phyloP scores from a whole-genome alignment of 2,797 vertebrate species.

The Lepilemur septentrionalis region DNA sequence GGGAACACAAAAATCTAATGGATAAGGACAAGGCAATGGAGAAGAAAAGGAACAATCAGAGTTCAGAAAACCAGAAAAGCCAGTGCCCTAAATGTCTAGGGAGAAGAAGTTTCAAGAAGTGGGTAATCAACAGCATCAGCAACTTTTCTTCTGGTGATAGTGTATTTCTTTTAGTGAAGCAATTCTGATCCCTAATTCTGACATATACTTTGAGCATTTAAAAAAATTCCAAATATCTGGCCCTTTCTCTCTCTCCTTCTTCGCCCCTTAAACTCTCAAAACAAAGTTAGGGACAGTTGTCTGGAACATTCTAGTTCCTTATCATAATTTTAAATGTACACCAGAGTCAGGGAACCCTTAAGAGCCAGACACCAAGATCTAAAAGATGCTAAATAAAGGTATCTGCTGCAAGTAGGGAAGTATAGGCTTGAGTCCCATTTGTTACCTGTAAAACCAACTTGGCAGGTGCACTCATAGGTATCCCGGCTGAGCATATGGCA shows the following conservation, averaged over 20 bases:
- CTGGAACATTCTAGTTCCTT: neutral
- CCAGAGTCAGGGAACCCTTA: neutral
- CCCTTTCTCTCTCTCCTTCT: neutral
- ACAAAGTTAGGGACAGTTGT: neutral
- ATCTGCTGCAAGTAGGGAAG: neutral
- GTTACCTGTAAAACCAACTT: constrained; percentile 92
- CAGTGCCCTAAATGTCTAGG: neutral
- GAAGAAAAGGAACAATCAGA: neutral
- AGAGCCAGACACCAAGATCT: neutral
- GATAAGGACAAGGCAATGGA: neutral
- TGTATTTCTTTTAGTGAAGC: neutral
- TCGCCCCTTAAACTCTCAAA: neutral
- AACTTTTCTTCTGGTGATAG: neutral
- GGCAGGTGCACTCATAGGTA: constrained; percentile 90
- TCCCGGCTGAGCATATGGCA: constrained; percentile 89
- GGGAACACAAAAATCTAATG: neutral
- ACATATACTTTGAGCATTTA: neutral
- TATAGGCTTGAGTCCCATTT: neutral
- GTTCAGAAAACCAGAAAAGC: neutral
- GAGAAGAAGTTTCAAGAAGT: neutral
- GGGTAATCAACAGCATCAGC: neutral
- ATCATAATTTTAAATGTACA: neutral
- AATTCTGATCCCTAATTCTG: neutral
- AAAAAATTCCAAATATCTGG: neutral
- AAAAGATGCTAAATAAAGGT: neutral